Conservation (phyloP, 2,888 invertebrate genomes). For the Ceraclea dissimilis region DNA sequence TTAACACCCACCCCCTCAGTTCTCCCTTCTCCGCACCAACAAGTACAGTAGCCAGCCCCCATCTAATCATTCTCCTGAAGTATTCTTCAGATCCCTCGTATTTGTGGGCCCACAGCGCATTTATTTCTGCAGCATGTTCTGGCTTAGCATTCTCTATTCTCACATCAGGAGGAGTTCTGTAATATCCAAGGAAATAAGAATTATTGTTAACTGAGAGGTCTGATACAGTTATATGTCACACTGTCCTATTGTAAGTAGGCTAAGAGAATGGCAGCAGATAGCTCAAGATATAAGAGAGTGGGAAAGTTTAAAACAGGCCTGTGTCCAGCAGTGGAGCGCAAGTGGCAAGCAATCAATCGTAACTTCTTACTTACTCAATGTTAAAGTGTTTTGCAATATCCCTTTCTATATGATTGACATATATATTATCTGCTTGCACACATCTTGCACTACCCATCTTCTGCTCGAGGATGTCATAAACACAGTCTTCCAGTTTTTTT, state of each 20-base stretch:
- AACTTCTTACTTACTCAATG: not conserved
- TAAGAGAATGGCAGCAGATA: no score
- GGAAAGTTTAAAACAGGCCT: no score
- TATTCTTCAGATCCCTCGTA: constrained; percentile 17
- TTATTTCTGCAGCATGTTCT: constrained; percentile 12
- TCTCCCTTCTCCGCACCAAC: constrained; percentile 7
- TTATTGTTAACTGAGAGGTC: no score
- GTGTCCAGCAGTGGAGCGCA: no score
- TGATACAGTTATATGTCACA: no score
- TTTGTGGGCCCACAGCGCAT: constrained; percentile 17
- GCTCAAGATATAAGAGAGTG: no score
- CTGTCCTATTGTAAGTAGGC: no score
- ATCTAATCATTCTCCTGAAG: constrained; percentile 14
- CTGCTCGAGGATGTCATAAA: not conserved
- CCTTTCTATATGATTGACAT: not conserved
- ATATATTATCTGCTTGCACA: not conserved
- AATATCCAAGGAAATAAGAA: no score
- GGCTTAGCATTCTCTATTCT: not conserved
- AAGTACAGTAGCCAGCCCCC: constrained; percentile 1
- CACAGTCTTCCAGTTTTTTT: not conserved
- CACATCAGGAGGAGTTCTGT: constrained; percentile 9
- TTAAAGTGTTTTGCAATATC: not conserved
- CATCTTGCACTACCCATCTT: not conserved
- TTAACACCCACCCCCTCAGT: constrained; percentile 17
- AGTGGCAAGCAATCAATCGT: no score